Conservation (phyloP, 2,797 vertebrate genomes). For the Okamejei kenojei region DNA sequence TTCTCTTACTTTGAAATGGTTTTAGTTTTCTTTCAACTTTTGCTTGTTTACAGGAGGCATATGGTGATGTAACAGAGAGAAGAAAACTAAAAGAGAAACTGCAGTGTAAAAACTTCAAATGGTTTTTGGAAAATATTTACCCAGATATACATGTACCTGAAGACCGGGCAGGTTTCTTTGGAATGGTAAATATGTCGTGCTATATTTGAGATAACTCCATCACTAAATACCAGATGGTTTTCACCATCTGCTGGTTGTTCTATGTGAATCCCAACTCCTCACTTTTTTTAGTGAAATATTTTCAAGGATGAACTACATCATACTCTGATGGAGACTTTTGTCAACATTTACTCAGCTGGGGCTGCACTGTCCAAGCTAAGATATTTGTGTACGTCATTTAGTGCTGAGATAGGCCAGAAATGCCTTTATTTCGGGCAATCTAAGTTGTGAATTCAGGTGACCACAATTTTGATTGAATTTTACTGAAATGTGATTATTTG, state of each 20-base stretch:
- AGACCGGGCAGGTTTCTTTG: slow-evolving; percentile 82
- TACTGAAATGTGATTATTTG: background rate
- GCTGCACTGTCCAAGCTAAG: too few species aligned
- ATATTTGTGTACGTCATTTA: background rate
- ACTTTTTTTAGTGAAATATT: background rate
- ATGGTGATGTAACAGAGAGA: slow-evolving; percentile 83
- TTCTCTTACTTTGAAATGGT: background rate
- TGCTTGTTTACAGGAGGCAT: slow-evolving; percentile 69
- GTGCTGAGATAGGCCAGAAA: background rate
- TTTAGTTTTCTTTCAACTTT: background rate
- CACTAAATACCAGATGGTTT: background rate
- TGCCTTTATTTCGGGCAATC: background rate
- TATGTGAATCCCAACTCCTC: background rate
- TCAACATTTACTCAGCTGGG: too few species aligned
- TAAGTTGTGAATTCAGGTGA: background rate
- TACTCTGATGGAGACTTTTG: too few species aligned
- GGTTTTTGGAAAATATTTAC: slow-evolving; percentile 86
- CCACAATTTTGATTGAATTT: background rate
- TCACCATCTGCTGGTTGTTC: background rate
- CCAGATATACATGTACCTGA: slow-evolving; percentile 82
- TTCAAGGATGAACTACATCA: background rate
- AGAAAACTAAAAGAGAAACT: slow-evolving; percentile 68
- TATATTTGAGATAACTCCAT: background rate
- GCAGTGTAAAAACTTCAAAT: slow-evolving; percentile 81
- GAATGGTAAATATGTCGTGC: slow-evolving; percentile 70